Evolutionary conservation across 2,113 vertebrate genomes (phyloP).

Genomic region (Peromyscus polionotus): DNA sequence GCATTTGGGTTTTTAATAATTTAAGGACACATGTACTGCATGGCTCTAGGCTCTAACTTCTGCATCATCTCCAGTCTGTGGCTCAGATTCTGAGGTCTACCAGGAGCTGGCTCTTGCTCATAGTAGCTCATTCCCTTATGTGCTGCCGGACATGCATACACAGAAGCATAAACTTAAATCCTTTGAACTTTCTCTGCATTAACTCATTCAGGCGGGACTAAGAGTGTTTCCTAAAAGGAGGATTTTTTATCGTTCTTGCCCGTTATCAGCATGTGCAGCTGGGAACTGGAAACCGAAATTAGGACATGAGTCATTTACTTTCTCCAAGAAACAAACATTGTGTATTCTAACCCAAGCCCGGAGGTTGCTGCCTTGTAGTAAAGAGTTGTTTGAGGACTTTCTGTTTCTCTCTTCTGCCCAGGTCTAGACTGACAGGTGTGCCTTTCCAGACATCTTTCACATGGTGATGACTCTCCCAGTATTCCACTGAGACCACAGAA

Average conservation of each 20-base stretch:
- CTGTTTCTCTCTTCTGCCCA: neutral
- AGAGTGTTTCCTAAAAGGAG: neutral
- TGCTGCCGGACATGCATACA: neutral
- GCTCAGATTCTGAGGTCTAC: neutral
- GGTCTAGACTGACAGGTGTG: neutral
- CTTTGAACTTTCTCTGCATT: neutral
- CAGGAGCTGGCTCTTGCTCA: neutral
- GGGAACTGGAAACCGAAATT: neutral
- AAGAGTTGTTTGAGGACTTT: neutral
- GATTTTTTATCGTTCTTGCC: neutral
- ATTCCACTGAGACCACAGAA: neutral
- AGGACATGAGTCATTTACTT: neutral
- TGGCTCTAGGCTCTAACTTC: neutral
- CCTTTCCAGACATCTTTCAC: neutral
- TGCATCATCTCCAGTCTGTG: neutral
- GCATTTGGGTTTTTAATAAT: neutral
- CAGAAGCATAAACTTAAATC: neutral
- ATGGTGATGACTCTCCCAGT: neutral
- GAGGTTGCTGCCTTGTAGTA: neutral
- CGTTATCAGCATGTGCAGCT: neutral
- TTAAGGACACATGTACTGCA: neutral
- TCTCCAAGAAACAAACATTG: neutral
- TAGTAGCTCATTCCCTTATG: neutral
- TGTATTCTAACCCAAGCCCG: neutral
- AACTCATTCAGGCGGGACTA: neutral